Conservation (phyloP, 2,888 invertebrate species). For the Acanthosoma haemorrhoidale region DNA sequence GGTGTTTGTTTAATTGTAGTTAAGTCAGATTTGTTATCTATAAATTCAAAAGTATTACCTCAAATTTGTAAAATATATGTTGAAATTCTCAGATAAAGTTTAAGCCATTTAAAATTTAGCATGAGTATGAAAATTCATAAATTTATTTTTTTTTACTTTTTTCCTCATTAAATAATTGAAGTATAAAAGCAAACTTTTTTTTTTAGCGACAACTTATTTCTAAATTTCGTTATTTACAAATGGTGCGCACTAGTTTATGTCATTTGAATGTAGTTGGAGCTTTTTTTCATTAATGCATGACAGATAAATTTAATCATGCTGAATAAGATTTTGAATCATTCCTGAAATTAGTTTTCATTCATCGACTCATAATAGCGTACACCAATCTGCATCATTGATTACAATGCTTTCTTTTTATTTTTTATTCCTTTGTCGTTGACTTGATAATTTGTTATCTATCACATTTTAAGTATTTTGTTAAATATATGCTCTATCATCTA, state of each 20-base stretch:
- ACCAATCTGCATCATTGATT: too few relatives aligned
- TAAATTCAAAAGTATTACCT: background rate
- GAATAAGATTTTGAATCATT: too few relatives aligned
- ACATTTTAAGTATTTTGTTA: background rate
- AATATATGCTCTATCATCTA: constrained; percentile 5
- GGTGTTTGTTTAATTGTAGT: constrained; percentile 4
- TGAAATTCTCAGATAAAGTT: background rate
- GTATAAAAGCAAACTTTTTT: background rate
- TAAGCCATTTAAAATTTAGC: constrained; percentile 1
- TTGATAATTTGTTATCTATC: constrained; percentile 4
- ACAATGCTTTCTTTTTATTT: background rate
- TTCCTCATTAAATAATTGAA: background rate
- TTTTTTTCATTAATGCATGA: background rate
- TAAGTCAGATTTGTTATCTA: background rate
- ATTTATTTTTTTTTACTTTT: background rate
- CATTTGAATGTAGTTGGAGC: background rate
- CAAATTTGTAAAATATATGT: background rate
- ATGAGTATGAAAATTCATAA: background rate
- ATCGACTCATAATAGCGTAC: too few relatives aligned
- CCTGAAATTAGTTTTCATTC: too few relatives aligned
- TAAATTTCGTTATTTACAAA: constrained; percentile 1
- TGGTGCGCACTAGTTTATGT: background rate
- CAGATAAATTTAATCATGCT: too few relatives aligned
- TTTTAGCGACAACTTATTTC: background rate
- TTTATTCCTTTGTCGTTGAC: background rate